phyloP scores from a whole-genome alignment of 2,113 vertebrate species.

The Pelecanoides urinatrix region DNA sequence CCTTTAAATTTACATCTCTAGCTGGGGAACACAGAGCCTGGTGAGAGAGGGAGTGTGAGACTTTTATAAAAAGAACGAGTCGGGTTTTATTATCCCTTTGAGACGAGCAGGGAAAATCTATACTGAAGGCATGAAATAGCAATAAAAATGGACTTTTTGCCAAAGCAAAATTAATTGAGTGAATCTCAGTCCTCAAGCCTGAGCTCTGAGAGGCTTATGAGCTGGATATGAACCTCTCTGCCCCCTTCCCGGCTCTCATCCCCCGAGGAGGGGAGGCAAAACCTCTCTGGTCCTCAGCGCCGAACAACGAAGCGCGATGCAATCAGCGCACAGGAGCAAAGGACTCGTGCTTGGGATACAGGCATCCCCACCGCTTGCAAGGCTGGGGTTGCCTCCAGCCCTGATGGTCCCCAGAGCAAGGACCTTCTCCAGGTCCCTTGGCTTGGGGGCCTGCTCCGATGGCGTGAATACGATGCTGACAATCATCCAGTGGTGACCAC shows the following conservation, averaged over 20 bases:
- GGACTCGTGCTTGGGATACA: background rate
- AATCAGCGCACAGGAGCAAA: background rate
- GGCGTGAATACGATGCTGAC: accelerated
- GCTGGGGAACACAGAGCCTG: slow-evolving; percentile 59
- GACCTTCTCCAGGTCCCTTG: background rate
- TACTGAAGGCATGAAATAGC: slow-evolving; percentile 72
- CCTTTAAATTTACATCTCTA: slow-evolving; percentile 56
- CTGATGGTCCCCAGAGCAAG: background rate
- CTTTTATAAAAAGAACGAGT: slow-evolving; percentile 66
- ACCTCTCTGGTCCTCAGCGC: background rate
- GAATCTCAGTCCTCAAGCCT: slow-evolving; percentile 58
- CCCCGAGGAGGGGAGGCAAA: background rate
- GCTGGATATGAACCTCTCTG: slow-evolving; percentile 48
- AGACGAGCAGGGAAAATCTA: slow-evolving; percentile 76
- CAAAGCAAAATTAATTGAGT: slow-evolving; percentile 75
- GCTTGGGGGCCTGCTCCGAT: background rate
- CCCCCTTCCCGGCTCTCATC: slow-evolving; percentile 48
- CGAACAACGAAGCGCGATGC: background rate
- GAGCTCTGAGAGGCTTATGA: slow-evolving; percentile 54
- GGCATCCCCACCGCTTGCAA: background rate
- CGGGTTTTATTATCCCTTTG: slow-evolving; percentile 74
- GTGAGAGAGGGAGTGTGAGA: slow-evolving; percentile 66
- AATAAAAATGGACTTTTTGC: slow-evolving; percentile 73
- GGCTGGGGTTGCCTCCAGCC: background rate
- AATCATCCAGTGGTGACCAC: background rate